Evolutionary conservation across 2,888 invertebrate genomes (phyloP), one percentile per base, ranked within the genome.

Genomic region (Hoplodrina blanda): DNA sequence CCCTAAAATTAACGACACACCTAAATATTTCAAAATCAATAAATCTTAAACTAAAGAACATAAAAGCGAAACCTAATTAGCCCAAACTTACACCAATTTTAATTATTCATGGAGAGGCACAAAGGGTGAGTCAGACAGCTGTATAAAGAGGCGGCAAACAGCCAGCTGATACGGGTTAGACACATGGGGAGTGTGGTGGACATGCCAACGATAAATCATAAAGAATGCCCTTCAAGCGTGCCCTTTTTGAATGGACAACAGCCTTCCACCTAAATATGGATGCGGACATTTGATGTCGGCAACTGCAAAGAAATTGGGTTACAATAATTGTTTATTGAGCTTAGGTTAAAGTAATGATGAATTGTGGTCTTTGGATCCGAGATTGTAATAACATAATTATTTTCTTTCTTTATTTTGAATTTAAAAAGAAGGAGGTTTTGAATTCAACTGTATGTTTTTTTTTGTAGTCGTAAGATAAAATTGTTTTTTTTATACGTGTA

Each of bases 121-220:
- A 80, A 85, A 74, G 67, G 73, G 55, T 61, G 30, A 49, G 59
- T 56, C 53, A 63, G 72, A 71, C 69, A 69, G 59, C 56, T 33
- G 50, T 54, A 71, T 76, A 75, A 79, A 82, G 70, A 66, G 62
- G 53, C 65, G 20, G 67, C 44, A 30, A 69, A 54, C 37, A 69
- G 60, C 65, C 57, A 64, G 54, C 59, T 84, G 86, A 84, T 76
- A 33, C 73, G 82, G 84, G 84, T 84, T 76, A 62, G 76, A 71
- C 64, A 57, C n/a, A 55, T 30, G n/a, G 55, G 50, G 73, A 69
- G 76, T 83, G 86, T 71, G 69, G 74, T 71, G 68, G 74, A 77
- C 83, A 83, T 49, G 73, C 46, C 41, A 10, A 67, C 71, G 68
- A 86, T 85, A 85, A 86, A 85, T 85, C 87, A 85, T 86, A 83